Conservation (phyloP, 2,888 invertebrate genomes). For the Drosophila subsilvestris region DNA sequence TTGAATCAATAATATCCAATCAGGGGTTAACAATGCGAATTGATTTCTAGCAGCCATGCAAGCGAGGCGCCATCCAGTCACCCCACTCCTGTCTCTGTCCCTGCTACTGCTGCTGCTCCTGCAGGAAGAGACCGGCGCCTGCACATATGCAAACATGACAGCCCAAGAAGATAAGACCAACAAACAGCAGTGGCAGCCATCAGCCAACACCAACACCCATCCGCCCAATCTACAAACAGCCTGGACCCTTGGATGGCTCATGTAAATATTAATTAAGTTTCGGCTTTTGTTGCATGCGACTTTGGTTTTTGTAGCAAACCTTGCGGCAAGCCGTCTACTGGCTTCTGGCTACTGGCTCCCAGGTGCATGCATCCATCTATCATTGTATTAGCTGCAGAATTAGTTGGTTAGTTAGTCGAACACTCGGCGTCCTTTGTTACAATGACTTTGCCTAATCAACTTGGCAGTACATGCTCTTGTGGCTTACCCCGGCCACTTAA, state of each 20-base stretch:
- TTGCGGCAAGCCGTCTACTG: background rate
- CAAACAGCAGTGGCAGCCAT: conserved; percentile 32
- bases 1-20: conserved; percentile 82
- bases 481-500: conserved; percentile 49
- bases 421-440: conserved; percentile 23
- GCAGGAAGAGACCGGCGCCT: conserved; percentile 31
- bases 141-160: conserved; percentile 65
- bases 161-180: conserved; percentile 53
- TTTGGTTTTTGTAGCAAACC: conserved; percentile 44
- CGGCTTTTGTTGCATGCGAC: conserved; percentile 59
- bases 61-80: conserved; percentile 12
- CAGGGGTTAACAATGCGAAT: conserved; percentile 81
- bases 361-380: conserved; percentile 29
- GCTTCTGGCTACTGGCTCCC: conserved; percentile 17
- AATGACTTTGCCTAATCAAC: conserved; percentile 65
- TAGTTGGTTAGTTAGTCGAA: conserved; percentile 56
- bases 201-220: conserved; percentile 19
- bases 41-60: conserved; percentile 75
- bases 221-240: conserved; percentile 8
- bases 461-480: conserved; percentile 31
- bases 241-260: conserved; percentile 47
- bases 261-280: conserved; percentile 80
- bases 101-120: background rate
- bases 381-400: conserved; percentile 50
- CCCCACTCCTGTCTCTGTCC: background rate